A percentile compares a stretch with the other conserved stretches of the same genome.
phyloP scores from a whole-genome alignment of 2,888 invertebrate genomes.

The Glomeris marginata region DNA sequence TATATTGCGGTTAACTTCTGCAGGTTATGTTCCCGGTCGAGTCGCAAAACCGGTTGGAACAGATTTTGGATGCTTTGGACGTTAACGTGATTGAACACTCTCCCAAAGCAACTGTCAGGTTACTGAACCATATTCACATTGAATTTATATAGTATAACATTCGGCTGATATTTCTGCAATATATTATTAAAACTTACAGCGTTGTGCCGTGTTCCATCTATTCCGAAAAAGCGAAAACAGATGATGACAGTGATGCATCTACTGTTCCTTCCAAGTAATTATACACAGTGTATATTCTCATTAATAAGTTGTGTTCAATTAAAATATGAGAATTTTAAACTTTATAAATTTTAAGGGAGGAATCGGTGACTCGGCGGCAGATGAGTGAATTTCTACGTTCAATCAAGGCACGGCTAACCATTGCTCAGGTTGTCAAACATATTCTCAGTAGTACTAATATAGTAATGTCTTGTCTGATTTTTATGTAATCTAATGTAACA shows the following conservation, averaged over 20 bases:
- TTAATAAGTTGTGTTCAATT: background rate
- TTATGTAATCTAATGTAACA: background rate
- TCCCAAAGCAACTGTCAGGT: conserved; percentile 22
- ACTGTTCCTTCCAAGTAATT: conserved; percentile 9
- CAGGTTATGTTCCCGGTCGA: conserved; percentile 45
- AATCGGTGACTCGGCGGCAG: conserved; percentile 5
- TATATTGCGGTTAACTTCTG: no score
- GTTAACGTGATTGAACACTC: conserved; percentile 46
- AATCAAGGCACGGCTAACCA: conserved; percentile 48
- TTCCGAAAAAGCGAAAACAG: conserved; percentile 31
- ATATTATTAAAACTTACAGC: conserved; percentile 30
- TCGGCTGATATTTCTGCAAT: background rate
- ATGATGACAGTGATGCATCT: conserved; percentile 8
- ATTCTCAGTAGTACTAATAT: no score
- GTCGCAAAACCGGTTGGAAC: conserved; percentile 41
- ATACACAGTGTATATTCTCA: background rate
- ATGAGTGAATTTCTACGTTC: conserved; percentile 42
- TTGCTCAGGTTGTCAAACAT: conserved; percentile 37
- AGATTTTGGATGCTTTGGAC: conserved; percentile 40
- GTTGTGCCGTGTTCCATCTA: conserved; percentile 47
- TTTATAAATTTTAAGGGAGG: no score
- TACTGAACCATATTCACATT: no score
- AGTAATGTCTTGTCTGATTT: no score
- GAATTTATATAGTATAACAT: no score
- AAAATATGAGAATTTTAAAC: no score